phyloP scores from a whole-genome alignment of 1,140 invertebrate genomes.

The Rhopalosiphum maidis region DNA sequence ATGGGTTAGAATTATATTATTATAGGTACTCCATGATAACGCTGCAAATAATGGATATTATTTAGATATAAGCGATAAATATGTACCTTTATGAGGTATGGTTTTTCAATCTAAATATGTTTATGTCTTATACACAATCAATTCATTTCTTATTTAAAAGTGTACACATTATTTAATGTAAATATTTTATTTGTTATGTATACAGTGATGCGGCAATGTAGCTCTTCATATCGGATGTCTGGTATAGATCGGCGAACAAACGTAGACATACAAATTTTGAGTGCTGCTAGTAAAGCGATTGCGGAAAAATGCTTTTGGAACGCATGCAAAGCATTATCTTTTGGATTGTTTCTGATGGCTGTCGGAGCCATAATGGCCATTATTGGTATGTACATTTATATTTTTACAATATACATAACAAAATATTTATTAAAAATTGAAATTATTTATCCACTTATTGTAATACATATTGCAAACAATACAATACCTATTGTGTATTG shows the following conservation, averaged over 20 bases:
- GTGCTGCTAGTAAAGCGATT: slow-evolving; percentile 51
- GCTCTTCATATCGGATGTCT: slow-evolving; percentile 53
- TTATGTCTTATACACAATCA: not conserved
- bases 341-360: slow-evolving; percentile 82
- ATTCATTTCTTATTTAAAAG: not conserved
- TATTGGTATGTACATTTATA: slow-evolving; percentile 71
- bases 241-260: slow-evolving; percentile 52
- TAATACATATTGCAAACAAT: not conserved
- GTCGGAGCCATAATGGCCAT: slow-evolving; percentile 88
- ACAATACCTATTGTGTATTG: not conserved
- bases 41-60: not conserved
- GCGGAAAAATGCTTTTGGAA: slow-evolving; percentile 77
- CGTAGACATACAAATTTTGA: slow-evolving; percentile 45
- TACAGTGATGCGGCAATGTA: slow-evolving; percentile 54
- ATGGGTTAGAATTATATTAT: not conserved
- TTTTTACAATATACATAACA: not conserved
- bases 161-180: not conserved
- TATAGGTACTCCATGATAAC: not conserved
- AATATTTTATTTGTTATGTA: slow-evolving; percentile 15
- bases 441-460: not conserved
- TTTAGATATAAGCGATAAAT: not conserved
- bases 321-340: slow-evolving; percentile 83
- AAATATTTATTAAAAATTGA: not conserved
- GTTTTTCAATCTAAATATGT: not conserved
- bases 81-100: not conserved